Percentiles rank a stretch among this genome's conserved stretches.
Conservation (phyloP, 2,113 vertebrate genomes). For the Falco punctatus region DNA sequence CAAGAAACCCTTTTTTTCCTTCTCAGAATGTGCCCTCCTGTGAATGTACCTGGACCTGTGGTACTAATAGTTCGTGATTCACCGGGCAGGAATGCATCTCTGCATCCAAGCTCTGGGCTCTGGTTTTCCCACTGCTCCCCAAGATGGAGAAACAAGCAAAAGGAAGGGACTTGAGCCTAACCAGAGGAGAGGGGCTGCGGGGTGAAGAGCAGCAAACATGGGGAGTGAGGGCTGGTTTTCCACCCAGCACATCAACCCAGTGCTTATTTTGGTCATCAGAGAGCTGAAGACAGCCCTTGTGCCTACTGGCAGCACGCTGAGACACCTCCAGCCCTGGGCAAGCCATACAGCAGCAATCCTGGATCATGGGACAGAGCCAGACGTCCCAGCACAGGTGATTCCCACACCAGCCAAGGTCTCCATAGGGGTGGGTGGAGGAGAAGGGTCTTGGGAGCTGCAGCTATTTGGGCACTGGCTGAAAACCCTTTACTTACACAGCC, state of each 20-base stretch:
- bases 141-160: not conserved
- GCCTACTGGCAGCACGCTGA: not conserved
- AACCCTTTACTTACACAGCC: slow-evolving; percentile 5
- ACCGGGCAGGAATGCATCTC: not conserved
- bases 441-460: slow-evolving; percentile 10
- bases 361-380: not conserved
- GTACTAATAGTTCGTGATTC: slow-evolving; percentile 16
- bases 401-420: not conserved
- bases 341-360: not conserved
- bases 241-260: fast-evolving
- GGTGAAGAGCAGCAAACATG: not conserved
- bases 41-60: not conserved
- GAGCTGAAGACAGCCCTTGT: not conserved
- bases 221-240: not conserved
- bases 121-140: not conserved
- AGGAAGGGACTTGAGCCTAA: not conserved
- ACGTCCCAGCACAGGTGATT: not conserved
- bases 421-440: not conserved
- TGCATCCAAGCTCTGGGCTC: not conserved
- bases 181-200: not conserved
- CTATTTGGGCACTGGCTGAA: not conserved
- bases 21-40: not conserved
- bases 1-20: not conserved
- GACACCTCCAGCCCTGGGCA: not conserved
- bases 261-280: not conserved